Evolutionary conservation across 2,888 invertebrate genomes (phyloP), one percentile per base, ranked within the genome.

Genomic region (Latrodectus elegans): DNA sequence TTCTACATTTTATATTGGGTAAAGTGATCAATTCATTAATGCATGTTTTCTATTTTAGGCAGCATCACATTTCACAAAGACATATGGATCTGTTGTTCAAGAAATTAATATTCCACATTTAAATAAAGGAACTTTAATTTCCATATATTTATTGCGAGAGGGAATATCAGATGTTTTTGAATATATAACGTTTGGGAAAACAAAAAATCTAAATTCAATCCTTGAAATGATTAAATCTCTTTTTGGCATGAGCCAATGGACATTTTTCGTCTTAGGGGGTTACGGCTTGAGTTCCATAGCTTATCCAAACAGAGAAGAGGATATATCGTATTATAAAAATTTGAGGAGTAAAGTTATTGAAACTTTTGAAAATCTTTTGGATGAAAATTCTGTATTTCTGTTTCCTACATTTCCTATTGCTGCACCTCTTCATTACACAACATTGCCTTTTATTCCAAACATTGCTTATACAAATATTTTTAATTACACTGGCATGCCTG

Each of bases 401-500:
- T 97, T 95, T 92, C 98, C 98, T 0, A 95, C 97, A 0, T 97
- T 97, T 93, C 97, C 98, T 1, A 95, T 95, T 11, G 94, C 96
- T 10, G 97, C 98, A 0, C 96, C 96, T 0, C 96, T 96, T 91
- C 97, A 98, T 92, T 95, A 96, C 91, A 97, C 97, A 91, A 96
- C 97, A 0, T 91, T 97, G 38, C 91, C 95, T 49, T 95, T 95
- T 90, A 94, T 96, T 10, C 95, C 96, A 89, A 97, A 97, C 92
- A 97, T 97, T 92, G 94, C 95, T 9, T 98, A 97, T 91, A 96
- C 97, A 0, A 95, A 94, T 38, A 95, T 97, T 90, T 95, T 98
- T 87, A 98, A 98, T 92, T 95, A 96, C 53, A 93, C 98, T 75
- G 96, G 96, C 0, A 93, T 97, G 84, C 98, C 98, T 6, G 95